A percentile compares a stretch with the other conserved stretches of the same genome.
Evolutionary conservation across 2,797 vertebrate species (phyloP).

Genomic region (Melanotaenia parkinsoni): DNA sequence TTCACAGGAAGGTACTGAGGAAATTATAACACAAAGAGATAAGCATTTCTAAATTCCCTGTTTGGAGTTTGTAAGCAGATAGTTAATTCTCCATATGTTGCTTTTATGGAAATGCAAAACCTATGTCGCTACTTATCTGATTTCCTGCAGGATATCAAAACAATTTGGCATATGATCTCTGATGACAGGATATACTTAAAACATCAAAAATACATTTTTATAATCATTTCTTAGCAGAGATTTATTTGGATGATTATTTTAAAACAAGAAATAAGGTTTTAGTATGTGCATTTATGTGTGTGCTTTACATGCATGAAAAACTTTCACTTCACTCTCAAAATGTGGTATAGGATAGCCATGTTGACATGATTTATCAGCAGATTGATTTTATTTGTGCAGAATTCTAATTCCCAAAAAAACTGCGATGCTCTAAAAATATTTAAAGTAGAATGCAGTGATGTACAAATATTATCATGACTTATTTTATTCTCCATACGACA

Average conservation of each 20-base stretch:
- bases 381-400: too few relatives aligned
- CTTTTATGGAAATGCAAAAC: slow-evolving; percentile 77
- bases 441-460: too few relatives aligned
- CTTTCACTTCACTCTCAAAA: too few relatives aligned
- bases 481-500: too few relatives aligned
- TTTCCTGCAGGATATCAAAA: slow-evolving; percentile 76
- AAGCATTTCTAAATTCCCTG: slow-evolving; percentile 51
- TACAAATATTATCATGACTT: too few relatives aligned
- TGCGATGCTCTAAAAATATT: too few relatives aligned
- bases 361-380: too few relatives aligned
- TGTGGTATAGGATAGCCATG: neutral
- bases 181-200: slow-evolving; percentile 61
- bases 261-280: slow-evolving; percentile 19
- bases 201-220: slow-evolving; percentile 54
- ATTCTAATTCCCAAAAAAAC: too few relatives aligned
- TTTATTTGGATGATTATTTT: slow-evolving; percentile 55
- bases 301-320: neutral
- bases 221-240: slow-evolving; percentile 53
- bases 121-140: slow-evolving; percentile 78
- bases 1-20: slow-evolving; percentile 19
- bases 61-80: slow-evolving; percentile 57
- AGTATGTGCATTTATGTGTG: neutral
- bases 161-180: slow-evolving; percentile 72
- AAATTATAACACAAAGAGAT: slow-evolving; percentile 57
- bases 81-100: slow-evolving; percentile 75